Conservation (phyloP, 2,888 invertebrate species). For the Stenurella melanura region DNA sequence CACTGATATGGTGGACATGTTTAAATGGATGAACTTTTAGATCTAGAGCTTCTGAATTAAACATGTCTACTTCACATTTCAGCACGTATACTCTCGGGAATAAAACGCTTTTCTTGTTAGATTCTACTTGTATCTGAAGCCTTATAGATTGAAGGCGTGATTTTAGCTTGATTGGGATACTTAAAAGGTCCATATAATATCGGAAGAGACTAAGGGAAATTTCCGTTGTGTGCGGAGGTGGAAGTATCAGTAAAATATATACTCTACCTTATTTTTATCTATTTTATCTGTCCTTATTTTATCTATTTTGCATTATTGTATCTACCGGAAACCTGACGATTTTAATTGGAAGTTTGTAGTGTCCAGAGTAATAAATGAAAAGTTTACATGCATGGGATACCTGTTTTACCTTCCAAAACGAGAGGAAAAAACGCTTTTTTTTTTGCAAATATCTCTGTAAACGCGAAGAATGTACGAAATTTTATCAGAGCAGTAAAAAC, state of each 20-base stretch:
- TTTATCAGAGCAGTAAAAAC: too few species aligned
- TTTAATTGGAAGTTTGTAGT: too few species aligned
- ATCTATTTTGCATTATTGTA: too few species aligned
- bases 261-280: too few species aligned
- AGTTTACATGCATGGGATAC: too few species aligned
- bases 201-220: not conserved
- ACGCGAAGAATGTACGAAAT: too few species aligned
- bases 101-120: constrained; percentile 49
- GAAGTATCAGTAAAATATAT: not conserved
- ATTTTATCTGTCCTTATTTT: too few species aligned
- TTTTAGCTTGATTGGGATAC: constrained; percentile 56
- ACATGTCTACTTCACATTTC: constrained; percentile 39
- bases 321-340: too few species aligned
- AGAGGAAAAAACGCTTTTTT: too few species aligned
- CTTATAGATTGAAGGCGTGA: constrained; percentile 52
- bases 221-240: not conserved
- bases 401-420: too few species aligned
- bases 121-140: constrained; percentile 11
- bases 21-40: constrained; percentile 54
- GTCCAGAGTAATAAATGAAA: too few species aligned
- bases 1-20: constrained; percentile 36
- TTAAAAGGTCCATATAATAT: constrained; percentile 32
- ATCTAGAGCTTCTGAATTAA: constrained; percentile 50
- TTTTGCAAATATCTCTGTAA: too few species aligned
- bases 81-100: constrained; percentile 36